Percentiles rank a stretch among this genome's conserved stretches.
phyloP scores from a whole-genome alignment of 1,140 invertebrate genomes.

The Camponotus pennsylvanicus region DNA sequence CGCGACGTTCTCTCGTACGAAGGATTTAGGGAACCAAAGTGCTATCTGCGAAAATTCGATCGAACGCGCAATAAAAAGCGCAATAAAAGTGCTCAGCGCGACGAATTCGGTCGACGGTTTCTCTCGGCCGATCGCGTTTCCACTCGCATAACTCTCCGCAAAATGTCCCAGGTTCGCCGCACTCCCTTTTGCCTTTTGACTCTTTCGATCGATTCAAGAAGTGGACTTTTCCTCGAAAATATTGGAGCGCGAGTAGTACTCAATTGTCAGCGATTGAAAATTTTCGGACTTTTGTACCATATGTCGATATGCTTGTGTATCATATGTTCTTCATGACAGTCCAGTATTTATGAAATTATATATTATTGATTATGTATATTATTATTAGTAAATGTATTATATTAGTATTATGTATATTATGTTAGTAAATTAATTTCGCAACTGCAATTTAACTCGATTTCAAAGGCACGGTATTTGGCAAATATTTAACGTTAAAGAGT shows the following conservation, averaged over 20 bases:
- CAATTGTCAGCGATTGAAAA: slow-evolving; percentile 6
- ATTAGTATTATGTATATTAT: too few relatives aligned
- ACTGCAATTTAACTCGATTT: background rate
- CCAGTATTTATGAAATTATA: background rate
- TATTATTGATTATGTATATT: too few relatives aligned
- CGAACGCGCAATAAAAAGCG: slow-evolving; percentile 58
- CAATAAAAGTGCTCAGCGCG: slow-evolving; percentile 55
- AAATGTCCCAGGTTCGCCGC: background rate
- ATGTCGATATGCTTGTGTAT: background rate
- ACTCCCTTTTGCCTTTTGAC: background rate
- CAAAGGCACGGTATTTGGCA: background rate
- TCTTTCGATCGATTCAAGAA: slow-evolving; percentile 25
- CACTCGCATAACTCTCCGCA: slow-evolving; percentile 14
- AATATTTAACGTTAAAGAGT: background rate
- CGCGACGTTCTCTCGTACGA: slow-evolving; percentile 40
- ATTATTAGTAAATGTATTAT: too few relatives aligned
- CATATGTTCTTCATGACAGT: background rate
- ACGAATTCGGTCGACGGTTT: slow-evolving; percentile 58
- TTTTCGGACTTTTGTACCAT: background rate
- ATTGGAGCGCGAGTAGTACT: background rate
- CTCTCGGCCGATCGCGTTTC: slow-evolving; percentile 50
- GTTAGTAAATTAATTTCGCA: slow-evolving; percentile 20
- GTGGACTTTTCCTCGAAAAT: slow-evolving; percentile 39
- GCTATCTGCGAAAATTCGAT: slow-evolving; percentile 59
- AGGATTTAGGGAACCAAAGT: slow-evolving; percentile 57